Evolutionary conservation across 2,797 vertebrate genomes (phyloP).

Genomic region (Psittacula derbiana): DNA sequence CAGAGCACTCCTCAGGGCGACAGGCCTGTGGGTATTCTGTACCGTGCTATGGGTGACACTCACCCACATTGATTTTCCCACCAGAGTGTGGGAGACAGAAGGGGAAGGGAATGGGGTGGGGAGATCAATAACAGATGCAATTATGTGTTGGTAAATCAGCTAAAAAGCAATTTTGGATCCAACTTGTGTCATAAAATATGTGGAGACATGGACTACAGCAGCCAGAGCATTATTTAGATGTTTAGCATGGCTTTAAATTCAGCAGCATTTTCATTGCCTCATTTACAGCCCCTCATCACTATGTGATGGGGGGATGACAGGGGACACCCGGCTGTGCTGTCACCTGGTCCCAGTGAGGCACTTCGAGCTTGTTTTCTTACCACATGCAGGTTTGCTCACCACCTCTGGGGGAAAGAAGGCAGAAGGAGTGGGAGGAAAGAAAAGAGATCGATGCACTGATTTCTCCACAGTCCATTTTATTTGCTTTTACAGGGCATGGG

Average conservation of each 20-base stretch:
- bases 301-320: accelerated
- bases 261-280: neutral
- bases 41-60: neutral
- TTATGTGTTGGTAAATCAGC: neutral
- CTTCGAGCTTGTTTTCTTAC: accelerated
- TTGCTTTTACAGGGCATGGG: neutral
- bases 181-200: neutral
- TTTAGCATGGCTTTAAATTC: neutral
- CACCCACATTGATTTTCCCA: neutral
- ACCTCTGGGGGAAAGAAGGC: neutral
- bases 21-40: neutral
- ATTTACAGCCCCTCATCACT: neutral
- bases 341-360: neutral
- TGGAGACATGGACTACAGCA: neutral
- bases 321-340: neutral
- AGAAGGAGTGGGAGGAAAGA: neutral
- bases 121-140: neutral
- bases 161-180: slow-evolving; percentile 19
- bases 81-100: neutral
- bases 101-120: neutral
- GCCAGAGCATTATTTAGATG: neutral
- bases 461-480: neutral
- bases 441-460: accelerated
- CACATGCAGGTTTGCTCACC: neutral
- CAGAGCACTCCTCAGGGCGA: accelerated